Evolutionary conservation across 2,797 vertebrate genomes (phyloP), one percentile per base, ranked within the genome.

Genomic region (Trachops cirrhosus): DNA sequence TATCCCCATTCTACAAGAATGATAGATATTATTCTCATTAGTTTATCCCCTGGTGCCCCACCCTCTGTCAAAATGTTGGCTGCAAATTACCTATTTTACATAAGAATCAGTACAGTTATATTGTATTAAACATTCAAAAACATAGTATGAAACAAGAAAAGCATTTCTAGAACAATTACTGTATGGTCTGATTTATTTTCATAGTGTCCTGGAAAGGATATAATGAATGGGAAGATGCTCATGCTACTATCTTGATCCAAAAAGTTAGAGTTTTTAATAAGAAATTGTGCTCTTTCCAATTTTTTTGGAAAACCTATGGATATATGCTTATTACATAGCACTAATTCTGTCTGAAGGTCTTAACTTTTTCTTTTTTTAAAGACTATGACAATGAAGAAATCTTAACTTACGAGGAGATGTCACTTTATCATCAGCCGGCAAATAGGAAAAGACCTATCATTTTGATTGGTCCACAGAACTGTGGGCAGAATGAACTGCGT

Each of bases 401-500:
- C 95, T 98, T 99, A 97, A 99, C 99, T 78, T 99, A 99, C 0
- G 99, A 99, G 97, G 99, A 99, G 98, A 99, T 99, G 99, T 99
- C 99, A 14, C 98, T 99, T 86, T 99, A 99, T 97, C 99, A 99
- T 97, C 99, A 99, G 93, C 99, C 99, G 82, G 99, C 99, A 96
- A 99, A 99, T 94, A 98, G 99, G 94, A 99, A 99, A 93, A 98
- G 99, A 37, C 99, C 99, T 0, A 99, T 99, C 1, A 99, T 99
- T 54, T 98, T 99, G 88, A 99, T 99, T 1, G 99, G 99, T 37
- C 99, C 99, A 2, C 98, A 98, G 90, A 99, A 99, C 98, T 99
- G 99, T 0, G 99, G 99, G 26, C 99, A 99, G 93, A 99, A 98
- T 14, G 99, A 99, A 96, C 98, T 99, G 9, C 98, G 99, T 32